These are phyloP conservation scores for Lineus longissimus DNA, from an alignment of 1,140 invertebrate genomes.

Conservation along the genomic window DNA sequence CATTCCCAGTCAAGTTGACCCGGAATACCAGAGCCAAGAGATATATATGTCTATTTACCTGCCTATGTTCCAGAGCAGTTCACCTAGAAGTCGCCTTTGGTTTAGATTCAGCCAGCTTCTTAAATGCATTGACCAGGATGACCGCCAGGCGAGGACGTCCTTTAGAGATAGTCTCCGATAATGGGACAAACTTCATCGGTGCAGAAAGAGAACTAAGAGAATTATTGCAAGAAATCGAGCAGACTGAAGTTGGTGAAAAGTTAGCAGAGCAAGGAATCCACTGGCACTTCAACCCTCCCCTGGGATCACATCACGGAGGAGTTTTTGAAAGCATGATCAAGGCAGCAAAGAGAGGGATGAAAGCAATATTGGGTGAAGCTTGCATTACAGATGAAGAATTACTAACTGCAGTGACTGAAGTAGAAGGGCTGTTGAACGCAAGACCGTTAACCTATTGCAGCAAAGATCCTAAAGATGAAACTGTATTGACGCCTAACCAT, in stretches of 20 bases:
- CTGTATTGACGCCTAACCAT: constrained; percentile 31
- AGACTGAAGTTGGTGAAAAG: background rate
- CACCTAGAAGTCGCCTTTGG: constrained; percentile 12
- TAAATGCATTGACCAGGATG: constrained; percentile 8
- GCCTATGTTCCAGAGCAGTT: constrained; percentile 15
- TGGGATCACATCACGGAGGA: constrained; percentile 13
- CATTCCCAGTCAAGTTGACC: constrained; percentile 11
- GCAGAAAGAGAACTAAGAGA: constrained; percentile 9
- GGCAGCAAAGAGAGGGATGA: constrained; percentile 5
- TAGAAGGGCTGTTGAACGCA: constrained; percentile 26
- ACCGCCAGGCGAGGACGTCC: constrained; percentile 12
- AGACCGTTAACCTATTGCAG: constrained; percentile 23
- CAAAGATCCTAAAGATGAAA: constrained; percentile 25
- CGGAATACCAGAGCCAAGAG: constrained; percentile 11
- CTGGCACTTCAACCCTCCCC: constrained; percentile 9
- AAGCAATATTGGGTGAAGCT: background rate
- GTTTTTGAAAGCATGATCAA: constrained; percentile 14
- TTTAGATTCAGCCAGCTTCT: constrained; percentile 14
- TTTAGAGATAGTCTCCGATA: constrained; percentile 11
- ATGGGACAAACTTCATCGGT: constrained; percentile 18
- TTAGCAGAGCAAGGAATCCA: background rate
- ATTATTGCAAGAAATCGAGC: background rate
- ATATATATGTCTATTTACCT: constrained; percentile 18
- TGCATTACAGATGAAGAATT: constrained; percentile 9
- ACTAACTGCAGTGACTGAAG: constrained; percentile 22